A percentile compares a stretch with the other conserved stretches of the same genome.
Evolutionary conservation across 2,797 vertebrate species (phyloP).

Genomic region (Chelon auratus): DNA sequence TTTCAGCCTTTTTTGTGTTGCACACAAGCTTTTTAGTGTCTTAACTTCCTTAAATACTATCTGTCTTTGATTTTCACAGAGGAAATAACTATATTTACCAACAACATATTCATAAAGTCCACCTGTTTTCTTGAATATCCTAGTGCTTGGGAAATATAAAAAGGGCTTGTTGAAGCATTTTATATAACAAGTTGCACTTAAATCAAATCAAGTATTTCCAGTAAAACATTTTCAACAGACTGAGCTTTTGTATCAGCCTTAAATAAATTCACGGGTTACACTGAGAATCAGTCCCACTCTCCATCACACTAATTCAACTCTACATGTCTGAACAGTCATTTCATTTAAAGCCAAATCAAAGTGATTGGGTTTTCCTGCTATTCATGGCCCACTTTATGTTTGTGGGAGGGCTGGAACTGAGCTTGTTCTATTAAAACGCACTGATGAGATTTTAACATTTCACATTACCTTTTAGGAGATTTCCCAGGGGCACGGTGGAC

Average conservation of each 20-base stretch:
- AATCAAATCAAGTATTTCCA: too few species aligned
- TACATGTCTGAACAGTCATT: slow-evolving; percentile 31
- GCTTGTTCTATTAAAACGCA: slow-evolving; percentile 37
- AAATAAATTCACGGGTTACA: slow-evolving; percentile 13
- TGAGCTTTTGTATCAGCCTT: neutral
- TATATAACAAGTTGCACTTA: too few species aligned
- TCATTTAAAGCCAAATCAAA: slow-evolving; percentile 35
- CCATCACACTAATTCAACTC: slow-evolving; percentile 21
- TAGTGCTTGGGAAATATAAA: too few species aligned
- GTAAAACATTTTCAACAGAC: neutral
- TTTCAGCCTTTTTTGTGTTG: neutral
- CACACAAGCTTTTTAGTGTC: neutral
- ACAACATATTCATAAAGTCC: too few species aligned
- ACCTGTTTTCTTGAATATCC: too few species aligned
- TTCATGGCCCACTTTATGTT: slow-evolving; percentile 25
- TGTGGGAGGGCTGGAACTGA: slow-evolving; percentile 13
- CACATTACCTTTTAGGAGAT: slow-evolving; percentile 19
- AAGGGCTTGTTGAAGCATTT: too few species aligned
- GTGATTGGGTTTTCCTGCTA: slow-evolving; percentile 24
- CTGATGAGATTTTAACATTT: slow-evolving; percentile 18
- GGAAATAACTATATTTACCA: too few species aligned
- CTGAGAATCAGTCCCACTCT: neutral
- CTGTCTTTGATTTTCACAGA: too few species aligned
- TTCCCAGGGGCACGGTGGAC: neutral
- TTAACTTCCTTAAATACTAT: too few species aligned